These are phyloP conservation scores for Cheumatopsyche charites DNA, from an alignment of 1,140 invertebrate species.

Conservation along the genomic window DNA sequence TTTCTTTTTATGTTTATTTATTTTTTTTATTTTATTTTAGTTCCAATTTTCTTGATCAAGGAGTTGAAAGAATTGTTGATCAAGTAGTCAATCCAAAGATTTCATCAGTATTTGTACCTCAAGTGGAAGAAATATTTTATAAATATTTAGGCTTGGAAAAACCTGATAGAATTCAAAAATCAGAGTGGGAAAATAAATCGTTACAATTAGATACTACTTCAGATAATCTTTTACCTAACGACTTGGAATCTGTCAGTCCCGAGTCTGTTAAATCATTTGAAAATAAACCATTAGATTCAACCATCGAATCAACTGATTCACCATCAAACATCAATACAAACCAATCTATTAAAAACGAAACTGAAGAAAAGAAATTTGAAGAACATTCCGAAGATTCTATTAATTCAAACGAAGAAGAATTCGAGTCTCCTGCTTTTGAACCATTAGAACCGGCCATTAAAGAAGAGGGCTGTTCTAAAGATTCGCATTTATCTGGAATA, in stretches of 20 bases:
- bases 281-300: constrained; percentile 49
- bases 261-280: constrained; percentile 69
- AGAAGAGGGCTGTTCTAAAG: constrained; percentile 51
- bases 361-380: constrained; percentile 47
- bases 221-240: constrained; percentile 71
- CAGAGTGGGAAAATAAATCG: constrained; percentile 23
- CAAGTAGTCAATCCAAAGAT: constrained; percentile 95
- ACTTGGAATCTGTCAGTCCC: constrained; percentile 79
- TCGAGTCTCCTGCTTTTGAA: constrained; percentile 73
- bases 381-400: constrained; percentile 58
- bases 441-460: constrained; percentile 59
- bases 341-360: constrained; percentile 46
- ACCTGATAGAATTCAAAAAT: constrained; percentile 27
- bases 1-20: constrained; percentile 7
- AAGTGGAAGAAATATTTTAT: constrained; percentile 90
- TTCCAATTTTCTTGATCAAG: constrained; percentile 79
- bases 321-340: background rate
- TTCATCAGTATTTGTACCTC: constrained; percentile 82
- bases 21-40: constrained; percentile 56
- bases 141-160: constrained; percentile 77
- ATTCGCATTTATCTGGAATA: constrained; percentile 66
- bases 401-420: constrained; percentile 65
- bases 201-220: constrained; percentile 18
- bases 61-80: constrained; percentile 92
- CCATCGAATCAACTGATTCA: constrained; percentile 10